Evolutionary conservation across 2,888 invertebrate species (phyloP), one percentile per base, ranked within the genome.

Genomic region (Dicyrtoma fusca): DNA sequence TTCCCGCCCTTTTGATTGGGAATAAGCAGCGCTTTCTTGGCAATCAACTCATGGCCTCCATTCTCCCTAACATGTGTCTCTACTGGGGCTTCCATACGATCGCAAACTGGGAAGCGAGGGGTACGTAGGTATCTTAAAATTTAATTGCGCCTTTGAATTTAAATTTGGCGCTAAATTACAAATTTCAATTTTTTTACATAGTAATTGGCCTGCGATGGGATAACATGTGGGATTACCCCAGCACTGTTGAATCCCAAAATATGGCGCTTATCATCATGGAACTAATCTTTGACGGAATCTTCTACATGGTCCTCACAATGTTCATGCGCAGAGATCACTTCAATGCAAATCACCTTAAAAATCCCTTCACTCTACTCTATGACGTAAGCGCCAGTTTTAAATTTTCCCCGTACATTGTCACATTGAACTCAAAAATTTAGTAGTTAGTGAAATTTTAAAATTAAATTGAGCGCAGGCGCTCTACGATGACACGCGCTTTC

Each of bases 41-140:
- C 10, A 72, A 66, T 42, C 75, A 75, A 51, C 49, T 72, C 0
- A 21, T 75, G 21, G 64, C 70, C n/a, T 47, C 75, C 11, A 69
- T 72, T 55, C 49, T 70, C 5, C 75, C 75, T 17, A 72, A 70
- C 19, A 75, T 75, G 72, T 70, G 70, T 44, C 34, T 75, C 1
- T 74, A 57, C 26, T 75, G 75, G 75, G 70, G 75, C 11, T 75
- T 72, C 14, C 51, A 63, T 11, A 71, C 66, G 6, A 66, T 75
- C 25, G 72, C 75, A 11, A 70, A 64, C 21, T 75, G 72, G 72
- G 75, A 75, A 42, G 49, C 72, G 6, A 8, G 64, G 14, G 74
- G 73, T 73, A 11, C 26, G 6, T 49, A 49, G 11, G 11, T 5
- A 34, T 6, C 11, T 49, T 4, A 6, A 14, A 49, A 17, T 49